Conservation (phyloP, 2,113 vertebrate species). For the Panthera leo region DNA sequence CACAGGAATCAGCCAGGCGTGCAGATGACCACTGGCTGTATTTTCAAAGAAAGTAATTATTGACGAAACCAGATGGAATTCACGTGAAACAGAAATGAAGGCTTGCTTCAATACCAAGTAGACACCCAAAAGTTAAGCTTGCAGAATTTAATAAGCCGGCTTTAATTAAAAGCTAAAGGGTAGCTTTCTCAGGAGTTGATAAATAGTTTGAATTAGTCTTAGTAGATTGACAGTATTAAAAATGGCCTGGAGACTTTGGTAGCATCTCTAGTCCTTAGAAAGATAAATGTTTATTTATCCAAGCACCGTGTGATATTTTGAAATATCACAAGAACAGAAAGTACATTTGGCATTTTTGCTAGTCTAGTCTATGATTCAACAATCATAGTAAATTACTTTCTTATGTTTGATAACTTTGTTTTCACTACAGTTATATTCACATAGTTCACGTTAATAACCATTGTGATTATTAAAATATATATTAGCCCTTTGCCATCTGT, state of each 20-base stretch:
- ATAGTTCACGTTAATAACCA: neutral
- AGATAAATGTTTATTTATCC: neutral
- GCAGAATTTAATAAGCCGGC: neutral
- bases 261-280: neutral
- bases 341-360: neutral
- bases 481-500: neutral
- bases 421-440: neutral
- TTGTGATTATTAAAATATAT: neutral
- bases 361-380: neutral
- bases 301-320: neutral
- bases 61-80: neutral
- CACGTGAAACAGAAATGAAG: neutral
- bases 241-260: neutral
- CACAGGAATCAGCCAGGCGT: fast-evolving
- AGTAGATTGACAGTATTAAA: conserved; percentile 21
- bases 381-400: neutral
- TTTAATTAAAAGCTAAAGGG: conserved; percentile 43
- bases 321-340: neutral
- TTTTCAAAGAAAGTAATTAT: neutral
- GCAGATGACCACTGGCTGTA: fast-evolving
- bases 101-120: neutral
- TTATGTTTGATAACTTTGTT: neutral
- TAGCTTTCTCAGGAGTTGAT: conserved; percentile 8
- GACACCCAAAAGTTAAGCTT: neutral
- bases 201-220: conserved; percentile 5